These are phyloP conservation scores for Meles meles DNA, from an alignment of 2,113 vertebrate species.

Conservation along the genomic window DNA sequence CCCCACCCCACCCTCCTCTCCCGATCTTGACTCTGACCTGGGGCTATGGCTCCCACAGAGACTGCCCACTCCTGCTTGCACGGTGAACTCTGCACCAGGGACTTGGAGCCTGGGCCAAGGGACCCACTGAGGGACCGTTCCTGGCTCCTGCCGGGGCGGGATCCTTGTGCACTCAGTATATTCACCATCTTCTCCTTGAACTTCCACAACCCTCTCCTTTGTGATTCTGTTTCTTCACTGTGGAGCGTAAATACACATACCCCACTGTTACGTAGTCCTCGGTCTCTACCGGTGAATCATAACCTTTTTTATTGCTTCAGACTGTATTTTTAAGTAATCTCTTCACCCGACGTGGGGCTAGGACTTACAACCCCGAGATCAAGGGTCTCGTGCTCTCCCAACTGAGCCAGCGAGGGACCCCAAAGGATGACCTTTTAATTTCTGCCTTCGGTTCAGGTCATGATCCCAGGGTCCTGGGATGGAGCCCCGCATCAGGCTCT, in stretches of 20 bases:
- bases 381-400: background rate
- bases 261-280: accelerated
- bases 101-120: background rate
- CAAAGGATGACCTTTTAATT: no score
- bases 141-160: background rate
- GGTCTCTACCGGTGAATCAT: accelerated
- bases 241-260: accelerated
- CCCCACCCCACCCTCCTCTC: accelerated
- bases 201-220: background rate
- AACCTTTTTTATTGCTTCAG: background rate
- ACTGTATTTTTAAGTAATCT: background rate
- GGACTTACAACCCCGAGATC: background rate
- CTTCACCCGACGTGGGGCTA: background rate
- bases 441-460: no score
- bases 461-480: no score
- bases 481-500: no score
- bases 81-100: background rate
- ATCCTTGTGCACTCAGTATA: accelerated
- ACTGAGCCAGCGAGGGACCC: background rate
- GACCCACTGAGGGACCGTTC: accelerated
- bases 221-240: background rate
- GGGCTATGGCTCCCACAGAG: background rate
- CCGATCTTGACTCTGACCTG: no score
- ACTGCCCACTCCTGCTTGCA: background rate
- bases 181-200: background rate